Evolutionary conservation across 2,888 invertebrate genomes (phyloP).

Genomic region (Phortica okadai): DNA sequence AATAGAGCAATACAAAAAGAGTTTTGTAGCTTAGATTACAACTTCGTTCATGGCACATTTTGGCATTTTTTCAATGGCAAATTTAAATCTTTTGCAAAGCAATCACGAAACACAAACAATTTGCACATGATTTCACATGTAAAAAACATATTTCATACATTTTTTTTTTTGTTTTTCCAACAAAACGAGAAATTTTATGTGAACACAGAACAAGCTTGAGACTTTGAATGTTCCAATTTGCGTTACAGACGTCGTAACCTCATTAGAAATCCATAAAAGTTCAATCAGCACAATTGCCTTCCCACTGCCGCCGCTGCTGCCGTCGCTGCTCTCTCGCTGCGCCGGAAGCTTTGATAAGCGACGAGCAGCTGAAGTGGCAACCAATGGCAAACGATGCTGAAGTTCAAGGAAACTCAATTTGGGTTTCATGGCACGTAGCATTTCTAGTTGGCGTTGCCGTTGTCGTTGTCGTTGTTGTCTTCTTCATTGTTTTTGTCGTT

Average conservation of each 20-base stretch:
- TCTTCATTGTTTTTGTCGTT: too few species aligned
- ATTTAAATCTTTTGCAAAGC: too few species aligned
- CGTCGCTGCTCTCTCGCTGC: background rate
- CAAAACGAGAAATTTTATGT: background rate
- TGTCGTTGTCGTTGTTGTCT: too few species aligned
- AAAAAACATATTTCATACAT: too few species aligned
- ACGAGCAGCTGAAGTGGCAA: background rate
- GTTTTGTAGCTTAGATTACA: too few species aligned
- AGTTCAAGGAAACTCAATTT: conserved; percentile 30
- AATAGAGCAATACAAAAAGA: too few species aligned
- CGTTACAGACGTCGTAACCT: conserved; percentile 8
- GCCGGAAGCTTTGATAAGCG: background rate
- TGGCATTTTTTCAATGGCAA: too few species aligned
- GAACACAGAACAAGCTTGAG: background rate
- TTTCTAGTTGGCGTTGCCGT: too few species aligned
- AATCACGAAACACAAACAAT: too few species aligned
- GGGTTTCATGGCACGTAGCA: conserved; percentile 10
- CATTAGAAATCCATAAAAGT: conserved; percentile 28
- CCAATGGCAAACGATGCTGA: conserved; percentile 36
- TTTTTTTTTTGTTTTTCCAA: background rate
- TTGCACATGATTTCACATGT: too few species aligned
- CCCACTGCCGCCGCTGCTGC: background rate
- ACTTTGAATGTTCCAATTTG: background rate
- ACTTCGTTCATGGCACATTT: too few species aligned
- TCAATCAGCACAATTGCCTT: conserved; percentile 21